phyloP scores from a whole-genome alignment of 2,888 invertebrate genomes.

The Itoplectis maculator region DNA sequence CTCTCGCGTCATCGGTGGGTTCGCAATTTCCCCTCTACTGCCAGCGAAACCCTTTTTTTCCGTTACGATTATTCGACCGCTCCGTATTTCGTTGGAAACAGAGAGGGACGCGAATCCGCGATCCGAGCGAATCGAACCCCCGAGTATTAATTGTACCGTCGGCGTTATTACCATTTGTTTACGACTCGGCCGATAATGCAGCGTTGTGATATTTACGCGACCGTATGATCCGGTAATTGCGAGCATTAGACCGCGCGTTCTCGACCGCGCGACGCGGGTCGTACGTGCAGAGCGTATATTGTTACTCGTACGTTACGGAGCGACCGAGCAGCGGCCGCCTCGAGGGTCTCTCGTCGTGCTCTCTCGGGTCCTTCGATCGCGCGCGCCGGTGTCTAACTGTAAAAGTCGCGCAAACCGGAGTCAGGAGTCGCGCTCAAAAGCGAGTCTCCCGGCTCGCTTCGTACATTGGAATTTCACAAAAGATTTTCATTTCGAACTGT shows the following conservation, averaged over 20 bases:
- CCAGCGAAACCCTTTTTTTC: conserved; percentile 17
- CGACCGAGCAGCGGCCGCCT: conserved; percentile 41
- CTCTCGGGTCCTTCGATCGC: neutral
- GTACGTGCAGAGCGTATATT: conserved; percentile 39
- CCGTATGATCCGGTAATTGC: conserved; percentile 63
- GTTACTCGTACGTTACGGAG: conserved; percentile 47
- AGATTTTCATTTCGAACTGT: too few species aligned
- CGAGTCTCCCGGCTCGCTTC: neutral
- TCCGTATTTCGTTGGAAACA: too few species aligned
- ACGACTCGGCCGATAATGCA: conserved; percentile 19
- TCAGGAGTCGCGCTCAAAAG: too few species aligned
- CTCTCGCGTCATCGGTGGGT: neutral
- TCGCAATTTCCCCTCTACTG: conserved; percentile 38
- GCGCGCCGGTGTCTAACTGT: conserved; percentile 56
- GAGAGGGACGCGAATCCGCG: neutral
- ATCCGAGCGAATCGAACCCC: conserved; percentile 14
- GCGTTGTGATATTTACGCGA: conserved; percentile 48
- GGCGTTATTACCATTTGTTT: conserved; percentile 47
- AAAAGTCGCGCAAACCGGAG: conserved; percentile 31
- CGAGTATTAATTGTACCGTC: conserved; percentile 38
- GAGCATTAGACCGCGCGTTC: conserved; percentile 55
- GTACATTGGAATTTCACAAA: too few species aligned
- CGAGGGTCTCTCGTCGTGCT: conserved; percentile 20
- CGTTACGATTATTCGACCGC: conserved; percentile 50
- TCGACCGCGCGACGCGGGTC: conserved; percentile 48